Evolutionary conservation across 1,140 invertebrate species (phyloP), one percentile per base, ranked within the genome.

Genomic region (Habropoda laboriosa): DNA sequence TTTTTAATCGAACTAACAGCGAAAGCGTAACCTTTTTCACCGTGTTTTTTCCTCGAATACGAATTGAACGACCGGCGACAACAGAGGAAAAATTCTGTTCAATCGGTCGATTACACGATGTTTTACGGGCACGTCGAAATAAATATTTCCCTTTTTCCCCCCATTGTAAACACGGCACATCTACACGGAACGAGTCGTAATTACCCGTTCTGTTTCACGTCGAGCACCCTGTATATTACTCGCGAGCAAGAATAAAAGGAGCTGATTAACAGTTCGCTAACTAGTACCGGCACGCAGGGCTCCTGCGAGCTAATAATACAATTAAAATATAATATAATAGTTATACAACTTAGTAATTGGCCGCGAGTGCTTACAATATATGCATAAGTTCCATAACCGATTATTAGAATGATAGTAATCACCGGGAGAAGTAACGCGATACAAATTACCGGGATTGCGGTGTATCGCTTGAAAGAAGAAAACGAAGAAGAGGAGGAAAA

Each of bases 331-430:
- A 55, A 66, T 53, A 40, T 40, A 74, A 73, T 66, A 55, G 21
- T 35, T 12, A 8, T 58, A 58, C 40, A 27, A n/a, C 12, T 32
- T 45, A 45, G 30, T 68, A 76, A 76, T 55, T 68, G 64, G 53
- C 64, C n/a, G 21, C n/a, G 27, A 61, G 40, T n/a, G 53, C 21
- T 12, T 40, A 42, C 18, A 12, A 45, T 45, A 58, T 32, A 30
- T 49, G 40, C 71, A 21, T 38, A 49, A 38, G 32, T 51, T 74
- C 40, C 30, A 40, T 30, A 40, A 76, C 57, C 73, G 47, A 67
- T 76, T 76, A 76, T 77, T 77, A 68, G 16, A 38, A 47, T 55
- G 63, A 68, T 68, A 30, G 45, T 74, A 30, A 68, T 58, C 30
- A 32, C 4, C 21, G 45, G 27, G 7, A 76, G 27, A 74, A 40